phyloP scores from a whole-genome alignment of 2,797 vertebrate genomes.

The Sus cebifrons region DNA sequence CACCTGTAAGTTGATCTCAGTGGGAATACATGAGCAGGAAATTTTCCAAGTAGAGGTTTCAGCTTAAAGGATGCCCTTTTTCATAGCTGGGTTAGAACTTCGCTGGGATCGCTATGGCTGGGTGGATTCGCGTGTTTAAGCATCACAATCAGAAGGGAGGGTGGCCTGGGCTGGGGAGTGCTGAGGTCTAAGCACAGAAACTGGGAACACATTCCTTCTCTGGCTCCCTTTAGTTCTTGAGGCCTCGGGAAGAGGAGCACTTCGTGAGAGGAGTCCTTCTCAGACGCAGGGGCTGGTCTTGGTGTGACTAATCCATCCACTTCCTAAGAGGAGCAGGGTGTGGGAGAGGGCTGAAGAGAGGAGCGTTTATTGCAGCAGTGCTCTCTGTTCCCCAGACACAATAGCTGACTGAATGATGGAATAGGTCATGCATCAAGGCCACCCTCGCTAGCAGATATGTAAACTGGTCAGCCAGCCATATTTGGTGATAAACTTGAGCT shows the following conservation, averaged over 20 bases:
- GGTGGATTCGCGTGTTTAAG: neutral
- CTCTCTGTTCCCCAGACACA: neutral
- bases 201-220: too few relatives aligned
- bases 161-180: neutral
- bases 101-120: neutral
- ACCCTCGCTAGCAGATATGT: neutral
- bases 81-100: neutral
- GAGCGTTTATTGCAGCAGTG: neutral
- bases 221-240: neutral
- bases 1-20: constrained; percentile 60
- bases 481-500: constrained; percentile 64
- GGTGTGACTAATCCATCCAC: neutral
- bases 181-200: neutral
- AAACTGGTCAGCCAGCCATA: constrained; percentile 34
- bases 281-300: neutral
- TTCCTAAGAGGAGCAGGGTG: neutral
- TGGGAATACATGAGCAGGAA: constrained; percentile 49
- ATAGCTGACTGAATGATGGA: neutral
- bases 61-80: neutral
- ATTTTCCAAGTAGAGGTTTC: neutral
- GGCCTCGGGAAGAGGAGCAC: neutral
- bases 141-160: neutral
- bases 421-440: neutral
- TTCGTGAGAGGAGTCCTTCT: neutral
- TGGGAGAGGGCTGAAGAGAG: neutral